phyloP scores from a whole-genome alignment of 92 coral and sea anemone species.

The Epizoanthus ramosus region DNA sequence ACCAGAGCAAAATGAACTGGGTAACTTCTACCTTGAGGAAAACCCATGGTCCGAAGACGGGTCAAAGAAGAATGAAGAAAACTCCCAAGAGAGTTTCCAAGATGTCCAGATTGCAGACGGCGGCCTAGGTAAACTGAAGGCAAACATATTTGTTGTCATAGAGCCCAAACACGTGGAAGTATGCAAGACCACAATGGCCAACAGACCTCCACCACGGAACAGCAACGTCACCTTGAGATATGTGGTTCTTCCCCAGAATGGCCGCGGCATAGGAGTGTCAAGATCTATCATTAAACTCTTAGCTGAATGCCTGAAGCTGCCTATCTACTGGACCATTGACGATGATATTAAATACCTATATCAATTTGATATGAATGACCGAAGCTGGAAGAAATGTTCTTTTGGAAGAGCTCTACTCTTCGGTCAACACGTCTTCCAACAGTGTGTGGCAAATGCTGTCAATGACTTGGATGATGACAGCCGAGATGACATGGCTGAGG shows the following conservation, averaged over 20 bases:
- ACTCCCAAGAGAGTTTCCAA: background rate
- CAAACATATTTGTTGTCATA: slow-evolving; percentile 52
- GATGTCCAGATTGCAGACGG: background rate
- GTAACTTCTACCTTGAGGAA: slow-evolving; percentile 57
- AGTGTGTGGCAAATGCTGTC: slow-evolving; percentile 40
- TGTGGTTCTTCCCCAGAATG: slow-evolving; percentile 57
- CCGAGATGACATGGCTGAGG: background rate
- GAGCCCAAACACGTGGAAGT: slow-evolving; percentile 31
- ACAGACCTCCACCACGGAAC: slow-evolving; percentile 10
- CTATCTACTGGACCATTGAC: slow-evolving; percentile 60
- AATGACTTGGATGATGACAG: slow-evolving; percentile 9
- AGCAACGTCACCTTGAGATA: slow-evolving; percentile 36
- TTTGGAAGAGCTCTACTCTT: slow-evolving; percentile 51
- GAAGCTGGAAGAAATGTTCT: slow-evolving; percentile 49
- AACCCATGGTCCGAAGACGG: slow-evolving; percentile 51
- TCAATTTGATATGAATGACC: slow-evolving; percentile 44
- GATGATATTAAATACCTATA: slow-evolving; percentile 51
- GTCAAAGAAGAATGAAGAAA: background rate
- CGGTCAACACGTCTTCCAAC: slow-evolving; percentile 55
- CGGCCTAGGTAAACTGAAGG: slow-evolving; percentile 12
- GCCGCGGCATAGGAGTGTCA: slow-evolving; percentile 62
- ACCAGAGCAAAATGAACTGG: slow-evolving; percentile 19
- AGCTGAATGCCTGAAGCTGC: slow-evolving; percentile 43
- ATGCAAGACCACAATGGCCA: slow-evolving; percentile 12
- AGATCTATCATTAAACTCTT: slow-evolving; percentile 54